Evolutionary conservation across 2,113 vertebrate species (phyloP).

Genomic region (Alaudala cheleensis): DNA sequence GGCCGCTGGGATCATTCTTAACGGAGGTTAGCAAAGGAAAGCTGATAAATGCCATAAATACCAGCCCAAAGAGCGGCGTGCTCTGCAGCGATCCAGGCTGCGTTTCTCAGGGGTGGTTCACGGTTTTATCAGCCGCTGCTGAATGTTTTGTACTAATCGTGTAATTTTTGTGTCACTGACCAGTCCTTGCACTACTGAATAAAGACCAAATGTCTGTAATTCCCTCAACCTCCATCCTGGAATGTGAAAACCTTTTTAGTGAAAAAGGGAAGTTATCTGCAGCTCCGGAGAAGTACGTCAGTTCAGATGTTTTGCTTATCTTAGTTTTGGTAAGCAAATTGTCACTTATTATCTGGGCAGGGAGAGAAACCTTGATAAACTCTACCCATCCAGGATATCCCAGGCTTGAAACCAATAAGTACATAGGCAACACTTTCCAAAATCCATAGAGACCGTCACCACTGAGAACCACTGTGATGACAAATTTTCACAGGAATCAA

Average conservation of each 20-base stretch:
- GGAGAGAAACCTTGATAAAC: background rate
- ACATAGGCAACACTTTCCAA: background rate
- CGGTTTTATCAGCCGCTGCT: background rate
- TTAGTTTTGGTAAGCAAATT: background rate
- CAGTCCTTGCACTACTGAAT: background rate
- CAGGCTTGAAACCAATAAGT: background rate
- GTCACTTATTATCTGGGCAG: background rate
- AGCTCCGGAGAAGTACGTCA: background rate
- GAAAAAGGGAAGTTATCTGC: background rate
- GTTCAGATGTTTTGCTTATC: background rate
- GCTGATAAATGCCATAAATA: too few species aligned
- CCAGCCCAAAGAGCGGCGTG: too few species aligned
- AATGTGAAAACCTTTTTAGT: background rate
- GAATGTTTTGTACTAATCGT: background rate
- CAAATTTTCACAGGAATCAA: background rate
- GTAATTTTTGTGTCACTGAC: background rate
- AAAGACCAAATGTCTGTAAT: background rate
- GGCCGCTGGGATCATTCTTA: too few species aligned
- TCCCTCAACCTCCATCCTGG: background rate
- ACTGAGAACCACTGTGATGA: background rate
- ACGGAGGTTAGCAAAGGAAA: too few species aligned
- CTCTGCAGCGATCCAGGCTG: background rate
- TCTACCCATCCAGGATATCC: background rate
- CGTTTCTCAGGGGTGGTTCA: background rate
- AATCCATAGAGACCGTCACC: background rate